phyloP scores from a whole-genome alignment of 2,113 vertebrate species.

The Amphiprion percula region DNA sequence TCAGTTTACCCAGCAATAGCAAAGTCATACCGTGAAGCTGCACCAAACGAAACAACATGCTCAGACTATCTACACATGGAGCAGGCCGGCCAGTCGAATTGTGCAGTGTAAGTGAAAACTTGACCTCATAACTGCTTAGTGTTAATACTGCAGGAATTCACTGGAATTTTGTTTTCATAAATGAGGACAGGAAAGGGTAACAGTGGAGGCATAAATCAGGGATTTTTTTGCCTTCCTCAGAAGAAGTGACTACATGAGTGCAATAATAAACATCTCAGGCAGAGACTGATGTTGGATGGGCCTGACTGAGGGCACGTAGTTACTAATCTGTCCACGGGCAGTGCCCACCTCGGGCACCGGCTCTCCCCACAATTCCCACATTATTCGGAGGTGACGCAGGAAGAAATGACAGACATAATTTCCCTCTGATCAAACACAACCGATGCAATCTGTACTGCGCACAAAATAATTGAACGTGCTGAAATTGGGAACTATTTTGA shows the following conservation, averaged over 20 bases:
- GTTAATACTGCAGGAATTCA: conserved; percentile 74
- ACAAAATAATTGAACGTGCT: conserved; percentile 84
- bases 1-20: conserved; percentile 20
- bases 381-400: conserved; percentile 81
- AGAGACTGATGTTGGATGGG: conserved; percentile 76
- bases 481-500: conserved; percentile 85
- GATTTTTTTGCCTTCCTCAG: conserved; percentile 42
- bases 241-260: conserved; percentile 73
- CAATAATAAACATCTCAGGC: conserved; percentile 81
- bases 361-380: conserved; percentile 84
- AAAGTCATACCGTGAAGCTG: conserved; percentile 14
- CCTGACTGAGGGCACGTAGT: conserved; percentile 86
- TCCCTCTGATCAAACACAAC: conserved; percentile 83
- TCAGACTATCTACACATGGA: conserved; percentile 2
- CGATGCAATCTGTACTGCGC: conserved; percentile 82
- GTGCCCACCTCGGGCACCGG: conserved; percentile 62
- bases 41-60: conserved; percentile 5
- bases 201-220: conserved; percentile 79
- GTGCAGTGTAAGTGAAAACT: conserved; percentile 72
- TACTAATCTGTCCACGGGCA: conserved; percentile 43
- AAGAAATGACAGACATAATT: conserved; percentile 88
- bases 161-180: conserved; percentile 77
- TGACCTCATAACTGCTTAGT: conserved; percentile 74
- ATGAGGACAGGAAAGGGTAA: conserved; percentile 76
- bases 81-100: conserved; percentile 37